Evolutionary conservation across 2,113 vertebrate genomes (phyloP).

Genomic region (Lipophrys pholis): DNA sequence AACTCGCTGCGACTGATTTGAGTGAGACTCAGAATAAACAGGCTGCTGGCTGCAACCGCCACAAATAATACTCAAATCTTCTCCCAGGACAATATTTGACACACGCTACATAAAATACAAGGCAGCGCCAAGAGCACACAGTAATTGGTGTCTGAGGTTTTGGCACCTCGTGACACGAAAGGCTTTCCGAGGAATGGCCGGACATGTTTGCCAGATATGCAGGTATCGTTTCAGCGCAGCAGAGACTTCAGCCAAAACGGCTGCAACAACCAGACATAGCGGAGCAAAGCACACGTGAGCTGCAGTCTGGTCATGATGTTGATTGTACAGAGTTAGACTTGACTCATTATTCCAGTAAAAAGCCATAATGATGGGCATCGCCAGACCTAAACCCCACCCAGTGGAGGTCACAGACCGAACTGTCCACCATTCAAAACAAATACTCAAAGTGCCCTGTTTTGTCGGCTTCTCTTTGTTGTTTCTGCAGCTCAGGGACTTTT

Average conservation of each 20-base stretch:
- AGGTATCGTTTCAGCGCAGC: constrained; percentile 37
- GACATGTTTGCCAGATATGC: constrained; percentile 35
- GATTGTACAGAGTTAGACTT: constrained; percentile 37
- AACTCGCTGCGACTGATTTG: constrained; percentile 44
- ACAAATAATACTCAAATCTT: constrained; percentile 51
- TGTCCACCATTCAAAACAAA: constrained; percentile 25
- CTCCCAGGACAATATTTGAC: constrained; percentile 51
- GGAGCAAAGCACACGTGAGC: constrained; percentile 15
- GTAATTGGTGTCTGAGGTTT: constrained; percentile 67
- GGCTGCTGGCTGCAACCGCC: constrained; percentile 30
- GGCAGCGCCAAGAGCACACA: constrained; percentile 21
- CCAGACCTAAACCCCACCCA: constrained; percentile 28
- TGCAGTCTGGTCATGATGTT: constrained; percentile 35
- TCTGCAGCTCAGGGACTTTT: constrained; percentile 3
- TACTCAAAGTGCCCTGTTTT: not conserved
- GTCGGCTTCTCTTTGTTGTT: constrained; percentile 14
- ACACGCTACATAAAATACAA: constrained; percentile 29
- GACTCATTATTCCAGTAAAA: constrained; percentile 77
- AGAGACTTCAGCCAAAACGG: constrained; percentile 13
- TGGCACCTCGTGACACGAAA: constrained; percentile 25
- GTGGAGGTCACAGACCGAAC: constrained; percentile 41
- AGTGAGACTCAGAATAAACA: constrained; percentile 59
- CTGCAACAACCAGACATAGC: constrained; percentile 19
- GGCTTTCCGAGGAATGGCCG: constrained; percentile 38
- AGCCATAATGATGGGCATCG: constrained; percentile 19